Percentiles rank a stretch among this genome's conserved stretches.
phyloP scores from a whole-genome alignment of 2,113 vertebrate species.

The Probosciger aterrimus region DNA sequence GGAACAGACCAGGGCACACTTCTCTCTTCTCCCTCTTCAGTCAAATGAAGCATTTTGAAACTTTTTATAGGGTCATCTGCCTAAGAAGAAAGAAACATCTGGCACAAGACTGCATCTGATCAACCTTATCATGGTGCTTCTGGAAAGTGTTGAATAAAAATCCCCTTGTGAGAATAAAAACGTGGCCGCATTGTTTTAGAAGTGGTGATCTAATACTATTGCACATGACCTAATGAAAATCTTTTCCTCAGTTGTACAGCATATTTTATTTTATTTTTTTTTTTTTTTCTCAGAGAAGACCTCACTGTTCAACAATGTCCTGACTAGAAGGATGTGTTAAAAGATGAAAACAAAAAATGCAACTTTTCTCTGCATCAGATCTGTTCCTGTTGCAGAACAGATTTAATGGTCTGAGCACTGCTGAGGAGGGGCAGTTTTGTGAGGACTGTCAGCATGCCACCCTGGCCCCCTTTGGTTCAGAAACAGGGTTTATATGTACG shows the following conservation, averaged over 20 bases:
- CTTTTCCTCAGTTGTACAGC: background rate
- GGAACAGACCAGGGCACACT: background rate
- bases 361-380: background rate
- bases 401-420: background rate
- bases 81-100: background rate
- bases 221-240: background rate
- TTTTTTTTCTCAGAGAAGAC: background rate
- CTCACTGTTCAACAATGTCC: background rate
- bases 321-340: background rate
- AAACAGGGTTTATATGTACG: background rate
- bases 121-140: background rate
- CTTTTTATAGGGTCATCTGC: background rate
- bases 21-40: background rate
- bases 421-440: background rate
- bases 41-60: background rate
- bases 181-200: background rate
- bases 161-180: background rate
- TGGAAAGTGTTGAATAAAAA: background rate
- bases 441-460: fast-evolving
- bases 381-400: background rate
- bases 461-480: background rate
- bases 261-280: background rate
- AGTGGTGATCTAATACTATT: background rate
- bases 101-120: background rate
- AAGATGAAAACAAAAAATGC: background rate